Evolutionary conservation across 2,113 vertebrate species (phyloP).

Genomic region (Lichenostomus cassidix): DNA sequence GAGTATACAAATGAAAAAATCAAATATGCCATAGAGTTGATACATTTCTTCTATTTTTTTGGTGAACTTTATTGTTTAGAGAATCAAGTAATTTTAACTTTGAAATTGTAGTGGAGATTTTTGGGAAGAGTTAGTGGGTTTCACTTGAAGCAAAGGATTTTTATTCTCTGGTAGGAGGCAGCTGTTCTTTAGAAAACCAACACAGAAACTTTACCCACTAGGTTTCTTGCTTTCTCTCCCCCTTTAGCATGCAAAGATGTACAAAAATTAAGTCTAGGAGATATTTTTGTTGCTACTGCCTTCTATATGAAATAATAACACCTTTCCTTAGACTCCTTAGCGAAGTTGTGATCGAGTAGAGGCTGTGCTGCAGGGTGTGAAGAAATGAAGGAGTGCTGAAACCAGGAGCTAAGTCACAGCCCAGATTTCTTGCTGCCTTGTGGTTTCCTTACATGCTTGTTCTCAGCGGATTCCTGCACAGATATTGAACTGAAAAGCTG

Average conservation of each 20-base stretch:
- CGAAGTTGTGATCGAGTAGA: background rate
- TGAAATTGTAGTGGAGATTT: background rate
- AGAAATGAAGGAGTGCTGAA: background rate
- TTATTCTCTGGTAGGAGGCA: background rate
- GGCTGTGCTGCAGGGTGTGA: background rate
- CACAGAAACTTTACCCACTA: background rate
- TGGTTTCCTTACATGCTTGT: background rate
- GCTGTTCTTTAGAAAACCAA: background rate
- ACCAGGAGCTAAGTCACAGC: background rate
- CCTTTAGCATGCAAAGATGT: background rate
- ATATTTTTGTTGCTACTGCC: background rate
- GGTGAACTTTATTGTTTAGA: background rate
- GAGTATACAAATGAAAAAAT: background rate
- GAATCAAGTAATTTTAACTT: background rate
- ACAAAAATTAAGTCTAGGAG: background rate
- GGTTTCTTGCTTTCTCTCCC: background rate
- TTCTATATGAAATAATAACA: background rate
- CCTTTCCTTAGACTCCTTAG: background rate
- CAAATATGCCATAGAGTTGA: background rate
- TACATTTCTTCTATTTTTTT: background rate
- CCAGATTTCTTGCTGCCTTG: background rate
- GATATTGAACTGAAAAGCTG: background rate
- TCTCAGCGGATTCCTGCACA: constrained; percentile 4
- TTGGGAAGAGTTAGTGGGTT: background rate
- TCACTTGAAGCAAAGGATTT: background rate